These are phyloP conservation scores for Lanius collurio DNA, from an alignment of 2,113 vertebrate genomes.

Conservation along the genomic window DNA sequence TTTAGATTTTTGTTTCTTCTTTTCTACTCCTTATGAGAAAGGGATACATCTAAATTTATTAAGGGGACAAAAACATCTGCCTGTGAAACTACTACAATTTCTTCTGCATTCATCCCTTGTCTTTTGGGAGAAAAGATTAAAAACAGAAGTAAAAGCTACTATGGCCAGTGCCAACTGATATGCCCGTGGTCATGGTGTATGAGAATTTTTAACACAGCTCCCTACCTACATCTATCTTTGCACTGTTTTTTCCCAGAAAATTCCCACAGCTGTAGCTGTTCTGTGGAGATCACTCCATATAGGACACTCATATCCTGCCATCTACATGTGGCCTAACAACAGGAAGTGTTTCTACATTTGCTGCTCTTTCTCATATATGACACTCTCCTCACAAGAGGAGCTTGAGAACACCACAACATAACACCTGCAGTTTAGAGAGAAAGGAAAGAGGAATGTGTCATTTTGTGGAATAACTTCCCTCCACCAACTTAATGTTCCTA, in stretches of 20 bases:
- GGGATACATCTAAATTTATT: not conserved
- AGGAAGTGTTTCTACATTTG: not conserved
- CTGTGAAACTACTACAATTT: not conserved
- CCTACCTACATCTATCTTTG: not conserved
- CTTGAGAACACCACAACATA: not conserved
- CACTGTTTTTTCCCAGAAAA: not conserved
- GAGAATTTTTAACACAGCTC: not conserved
- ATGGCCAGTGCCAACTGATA: not conserved
- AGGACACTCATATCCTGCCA: not conserved
- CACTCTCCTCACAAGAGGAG: not conserved
- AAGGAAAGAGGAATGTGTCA: not conserved
- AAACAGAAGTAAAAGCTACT: not conserved
- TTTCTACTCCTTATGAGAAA: not conserved
- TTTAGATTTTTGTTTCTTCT: not conserved
- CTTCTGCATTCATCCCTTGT: not conserved
- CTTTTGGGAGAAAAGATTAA: not conserved
- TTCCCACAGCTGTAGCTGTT: not conserved
- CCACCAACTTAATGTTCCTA: not conserved
- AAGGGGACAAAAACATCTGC: not conserved
- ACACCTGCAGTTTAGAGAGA: not conserved
- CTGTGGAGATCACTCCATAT: not conserved
- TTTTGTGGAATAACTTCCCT: not conserved
- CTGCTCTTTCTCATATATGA: not conserved
- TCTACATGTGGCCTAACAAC: not conserved
- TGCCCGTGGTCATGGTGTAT: fast-evolving